Percentiles rank a stretch among this genome's conserved stretches.
phyloP scores from a whole-genome alignment of 2,888 invertebrate genomes.

The Marasmarcha lunaedactyla region DNA sequence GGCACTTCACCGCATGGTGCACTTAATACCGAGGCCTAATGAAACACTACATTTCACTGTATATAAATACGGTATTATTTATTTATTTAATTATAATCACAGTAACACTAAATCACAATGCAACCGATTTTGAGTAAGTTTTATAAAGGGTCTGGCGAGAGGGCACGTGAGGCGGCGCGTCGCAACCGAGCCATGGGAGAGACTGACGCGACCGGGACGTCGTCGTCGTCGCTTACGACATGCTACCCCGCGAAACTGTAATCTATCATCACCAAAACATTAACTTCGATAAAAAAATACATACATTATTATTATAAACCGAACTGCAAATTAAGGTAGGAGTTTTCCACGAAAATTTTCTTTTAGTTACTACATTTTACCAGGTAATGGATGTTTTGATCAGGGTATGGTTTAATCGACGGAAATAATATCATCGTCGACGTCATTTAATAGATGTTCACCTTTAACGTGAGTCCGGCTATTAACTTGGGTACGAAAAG shows the following conservation, averaged over 20 bases:
- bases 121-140: conserved; percentile 11
- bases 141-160: conserved; percentile 50
- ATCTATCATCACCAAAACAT: conserved; percentile 16
- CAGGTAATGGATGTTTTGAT: too few species aligned
- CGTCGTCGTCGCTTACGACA: conserved; percentile 16
- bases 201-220: not conserved
- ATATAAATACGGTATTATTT: too few species aligned
- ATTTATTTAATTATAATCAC: not conserved
- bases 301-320: not conserved
- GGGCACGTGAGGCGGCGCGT: conserved; percentile 48
- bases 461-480: conserved; percentile 22
- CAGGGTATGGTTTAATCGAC: too few species aligned
- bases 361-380: too few species aligned
- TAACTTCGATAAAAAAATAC: conserved; percentile 26
- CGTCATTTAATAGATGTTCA: too few species aligned
- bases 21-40: conserved; percentile 16
- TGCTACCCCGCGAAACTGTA: not conserved
- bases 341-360: too few species aligned
- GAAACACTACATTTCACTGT: conserved; percentile 1
- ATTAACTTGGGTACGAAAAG: conserved; percentile 16
- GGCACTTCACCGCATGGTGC: conserved; percentile 61
- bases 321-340: too few species aligned
- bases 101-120: not conserved
- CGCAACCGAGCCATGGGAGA: not conserved
- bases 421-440: too few species aligned